Base-by-base conservation (phyloP, 1,140 invertebrate species). In the Zaprionus tsacasi region DNA sequence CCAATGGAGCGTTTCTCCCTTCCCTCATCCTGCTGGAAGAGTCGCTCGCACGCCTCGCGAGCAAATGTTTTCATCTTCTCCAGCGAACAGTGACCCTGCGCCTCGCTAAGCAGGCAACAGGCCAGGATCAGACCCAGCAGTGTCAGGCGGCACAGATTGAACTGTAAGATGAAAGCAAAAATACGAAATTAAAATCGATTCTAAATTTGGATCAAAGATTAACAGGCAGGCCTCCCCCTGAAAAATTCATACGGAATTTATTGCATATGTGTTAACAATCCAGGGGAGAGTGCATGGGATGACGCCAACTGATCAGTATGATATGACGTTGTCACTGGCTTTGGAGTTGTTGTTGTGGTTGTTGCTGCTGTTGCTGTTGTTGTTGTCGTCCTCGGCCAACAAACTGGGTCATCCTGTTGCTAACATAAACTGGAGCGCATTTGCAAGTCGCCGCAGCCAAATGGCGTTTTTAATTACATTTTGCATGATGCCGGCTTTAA, bases 41-140 rank as follows among this genome's bases (percentile, higher is more conserved):
- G 48, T 25, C 91, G 87, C 58, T 92, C 91, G 33, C 91, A 92
- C 0, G 91, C 91, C 63, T 92, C 87, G 59, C 88, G 81, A 1
- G 91, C 91, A 4, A 78, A 89, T 21, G 71, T 79, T 25, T 87
- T 92, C 91, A 92, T 92, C 11, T 72, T 67, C 40, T 92, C 91
- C 75, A 92, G 60, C 11, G 91, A 92, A 58, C 91, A 92, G 38
- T 72, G 69, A 52, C 61, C 70, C 15, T 59, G 76, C 27, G 81
- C 58, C 35, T 61, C 70, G 40, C 30, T 64, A 52, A 89, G 43
- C 57, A 85, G 56, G 10, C 75, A 89, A 40, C 58, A 72, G 54
- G 25, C 72, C 0, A 79, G 56, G 54, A 71, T 78, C 36, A 89
- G 60, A 7, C 45, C 59, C n/a, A 89, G 8, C 66, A 89, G 40